Evolutionary conservation across 2,888 invertebrate species (phyloP).

Genomic region (Uloborus plumipes): DNA sequence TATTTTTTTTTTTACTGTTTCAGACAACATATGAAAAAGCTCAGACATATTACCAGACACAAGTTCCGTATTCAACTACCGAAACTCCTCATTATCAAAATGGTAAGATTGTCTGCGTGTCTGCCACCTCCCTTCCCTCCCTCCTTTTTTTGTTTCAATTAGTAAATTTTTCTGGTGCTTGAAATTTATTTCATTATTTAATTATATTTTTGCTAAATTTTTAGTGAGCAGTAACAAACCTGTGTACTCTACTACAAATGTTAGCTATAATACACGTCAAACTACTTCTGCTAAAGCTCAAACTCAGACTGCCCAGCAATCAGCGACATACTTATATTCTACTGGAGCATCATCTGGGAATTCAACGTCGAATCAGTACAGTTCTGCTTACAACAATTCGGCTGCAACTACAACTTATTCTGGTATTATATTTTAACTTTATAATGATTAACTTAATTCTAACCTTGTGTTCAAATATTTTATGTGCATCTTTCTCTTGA

Average conservation of each 20-base stretch:
- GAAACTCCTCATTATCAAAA: conserved; percentile 73
- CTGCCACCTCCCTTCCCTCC: background rate
- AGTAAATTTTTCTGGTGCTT: too few relatives aligned
- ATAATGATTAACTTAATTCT: background rate
- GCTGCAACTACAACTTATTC: conserved; percentile 66
- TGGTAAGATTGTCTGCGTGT: conserved; percentile 66
- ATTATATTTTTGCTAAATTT: conserved; percentile 5
- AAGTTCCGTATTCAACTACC: conserved; percentile 76
- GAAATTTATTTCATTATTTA: background rate
- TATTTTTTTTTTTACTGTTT: conserved; percentile 16
- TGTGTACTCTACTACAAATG: conserved; percentile 62
- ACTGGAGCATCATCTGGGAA: conserved; percentile 58
- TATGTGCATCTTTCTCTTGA: background rate
- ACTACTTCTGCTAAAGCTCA: conserved; percentile 59
- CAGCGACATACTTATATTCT: conserved; percentile 63
- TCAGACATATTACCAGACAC: conserved; percentile 86
- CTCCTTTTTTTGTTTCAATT: too few relatives aligned
- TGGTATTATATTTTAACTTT: conserved; percentile 67
- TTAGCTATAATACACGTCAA: conserved; percentile 52
- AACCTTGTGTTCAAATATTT: background rate
- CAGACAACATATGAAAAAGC: conserved; percentile 79
- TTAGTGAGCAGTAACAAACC: conserved; percentile 64
- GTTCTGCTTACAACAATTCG: conserved; percentile 56
- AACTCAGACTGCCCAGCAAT: conserved; percentile 57
- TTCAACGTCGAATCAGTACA: conserved; percentile 53